A percentile compares a stretch with the other conserved stretches of the same genome.
These are phyloP conservation scores for Pycnonotus jocosus DNA, from an alignment of 2,113 vertebrate genomes.

Conservation along the genomic window DNA sequence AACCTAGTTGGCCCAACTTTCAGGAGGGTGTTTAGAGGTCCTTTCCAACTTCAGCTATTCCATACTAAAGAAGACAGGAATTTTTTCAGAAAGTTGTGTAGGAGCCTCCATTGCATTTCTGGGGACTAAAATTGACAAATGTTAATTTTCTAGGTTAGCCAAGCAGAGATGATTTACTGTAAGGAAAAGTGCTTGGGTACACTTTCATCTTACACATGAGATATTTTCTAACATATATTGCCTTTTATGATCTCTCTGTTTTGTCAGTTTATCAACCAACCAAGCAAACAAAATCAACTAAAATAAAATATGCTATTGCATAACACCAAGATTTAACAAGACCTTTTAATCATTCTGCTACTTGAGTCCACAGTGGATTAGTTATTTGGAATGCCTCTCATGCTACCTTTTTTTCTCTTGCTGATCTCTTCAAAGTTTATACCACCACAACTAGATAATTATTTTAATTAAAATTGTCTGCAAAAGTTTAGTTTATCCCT, in stretches of 20 bases:
- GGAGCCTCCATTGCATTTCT: neutral
- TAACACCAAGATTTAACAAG: neutral
- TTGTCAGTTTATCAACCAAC: neutral
- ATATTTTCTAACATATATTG: neutral
- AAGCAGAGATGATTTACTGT: neutral
- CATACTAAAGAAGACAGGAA: neutral
- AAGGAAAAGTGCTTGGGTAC: neutral
- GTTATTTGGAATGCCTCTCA: neutral
- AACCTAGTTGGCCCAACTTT: neutral
- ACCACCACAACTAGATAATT: neutral
- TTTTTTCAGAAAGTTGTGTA: neutral
- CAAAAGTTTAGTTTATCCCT: neutral
- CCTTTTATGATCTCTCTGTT: neutral
- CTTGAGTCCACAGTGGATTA: neutral
- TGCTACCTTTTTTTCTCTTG: neutral
- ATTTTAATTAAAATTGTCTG: neutral
- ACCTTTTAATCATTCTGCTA: neutral
- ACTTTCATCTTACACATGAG: neutral
- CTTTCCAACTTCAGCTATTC: neutral
- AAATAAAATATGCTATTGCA: neutral
- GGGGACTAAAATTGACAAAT: neutral
- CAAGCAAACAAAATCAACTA: neutral
- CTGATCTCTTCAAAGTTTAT: neutral
- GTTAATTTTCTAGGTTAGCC: neutral
- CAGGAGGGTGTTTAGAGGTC: neutral